Evolutionary conservation across 1,140 invertebrate species (phyloP), one percentile per base, ranked within the genome.

Genomic region (Odontomachus brunneus): DNA sequence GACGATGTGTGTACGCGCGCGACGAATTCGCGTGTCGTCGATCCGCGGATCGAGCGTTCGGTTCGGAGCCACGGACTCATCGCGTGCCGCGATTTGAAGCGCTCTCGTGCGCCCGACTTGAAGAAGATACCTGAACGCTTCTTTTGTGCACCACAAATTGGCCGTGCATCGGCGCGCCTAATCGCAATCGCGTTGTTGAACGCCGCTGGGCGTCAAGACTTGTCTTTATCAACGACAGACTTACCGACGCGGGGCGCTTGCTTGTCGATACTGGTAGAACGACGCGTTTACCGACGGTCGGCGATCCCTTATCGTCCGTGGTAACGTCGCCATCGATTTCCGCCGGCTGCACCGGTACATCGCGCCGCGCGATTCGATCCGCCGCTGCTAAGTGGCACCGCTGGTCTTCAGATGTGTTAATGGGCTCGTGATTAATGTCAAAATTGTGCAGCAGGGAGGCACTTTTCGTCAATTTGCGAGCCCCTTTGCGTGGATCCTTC

Each of bases 311-410:
- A 85, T 22, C 86, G 19, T 38, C 59, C 0, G 59, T 17, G 80
- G 62, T 73, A 67, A 29, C 11, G 12, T 63, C 57, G 66, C 55
- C 57, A 83, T 83, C 69, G 75, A 86, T 74, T 59, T 81, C 66
- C 84, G 85, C 73, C 69, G 83, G 84, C 80, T 17, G 81, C 7
- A 22, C 44, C 19, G n/a, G 2, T 0, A 15, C 19, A 44, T 19
- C 26, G 59, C 1, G 3, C 44, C 22, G 14, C 29, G 3, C 59
- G 14, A 17, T 89, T 87, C 17, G 1, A 0, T 14, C n/a, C 63
- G 7, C 15, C 11, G 9, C 60, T 73, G 57, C 66, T 14, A 71
- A 24, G 71, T 11, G 87, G 48, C 91, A 88, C 71, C 88, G 91
- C 87, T 12, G 76, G 75, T 26, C 48, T 38, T 17, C 24, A 26